Percentiles rank a stretch among this genome's conserved stretches.
Evolutionary conservation across 2,888 invertebrate species (phyloP).

Genomic region (Mystacides longicornis): DNA sequence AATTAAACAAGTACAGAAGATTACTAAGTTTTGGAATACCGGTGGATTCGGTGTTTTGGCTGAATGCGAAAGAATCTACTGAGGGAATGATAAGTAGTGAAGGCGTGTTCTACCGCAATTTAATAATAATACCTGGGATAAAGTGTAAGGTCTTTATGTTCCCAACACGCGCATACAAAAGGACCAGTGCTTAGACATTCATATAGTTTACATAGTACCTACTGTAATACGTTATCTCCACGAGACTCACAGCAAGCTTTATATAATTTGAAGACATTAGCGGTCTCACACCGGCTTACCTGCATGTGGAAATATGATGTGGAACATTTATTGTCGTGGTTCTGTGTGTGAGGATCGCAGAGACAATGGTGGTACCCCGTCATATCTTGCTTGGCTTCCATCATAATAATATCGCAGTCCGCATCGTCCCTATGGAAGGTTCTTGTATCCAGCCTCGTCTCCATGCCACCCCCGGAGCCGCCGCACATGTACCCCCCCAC

Average conservation of each 20-base stretch:
- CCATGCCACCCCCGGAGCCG: slow-evolving; percentile 34
- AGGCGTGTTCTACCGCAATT: too few relatives aligned
- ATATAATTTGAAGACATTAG: background rate
- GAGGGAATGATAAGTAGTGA: too few relatives aligned
- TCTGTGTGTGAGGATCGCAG: slow-evolving; percentile 28
- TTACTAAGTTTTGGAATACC: too few relatives aligned
- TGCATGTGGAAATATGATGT: slow-evolving; percentile 44
- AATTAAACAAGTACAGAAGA: too few relatives aligned
- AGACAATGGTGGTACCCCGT: slow-evolving; percentile 24
- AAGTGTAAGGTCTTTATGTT: too few relatives aligned
- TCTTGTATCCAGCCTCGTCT: slow-evolving; percentile 11
- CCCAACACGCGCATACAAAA: too few relatives aligned
- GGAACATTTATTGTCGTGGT: slow-evolving; percentile 37
- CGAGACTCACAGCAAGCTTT: background rate
- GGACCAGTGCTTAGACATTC: too few relatives aligned
- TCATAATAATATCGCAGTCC: slow-evolving; percentile 38
- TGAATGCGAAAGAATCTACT: too few relatives aligned
- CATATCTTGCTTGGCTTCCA: slow-evolving; percentile 31
- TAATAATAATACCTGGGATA: too few relatives aligned
- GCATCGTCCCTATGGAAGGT: slow-evolving; percentile 30
- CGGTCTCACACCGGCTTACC: slow-evolving; percentile 32
- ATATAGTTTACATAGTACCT: background rate
- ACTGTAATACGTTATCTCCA: background rate
- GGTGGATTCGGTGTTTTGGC: too few relatives aligned
- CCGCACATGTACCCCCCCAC: slow-evolving; percentile 37